Percentiles rank a stretch among this genome's conserved stretches.
Evolutionary conservation across 2,113 vertebrate species (phyloP).

Genomic region (Gopherus evgoodei): DNA sequence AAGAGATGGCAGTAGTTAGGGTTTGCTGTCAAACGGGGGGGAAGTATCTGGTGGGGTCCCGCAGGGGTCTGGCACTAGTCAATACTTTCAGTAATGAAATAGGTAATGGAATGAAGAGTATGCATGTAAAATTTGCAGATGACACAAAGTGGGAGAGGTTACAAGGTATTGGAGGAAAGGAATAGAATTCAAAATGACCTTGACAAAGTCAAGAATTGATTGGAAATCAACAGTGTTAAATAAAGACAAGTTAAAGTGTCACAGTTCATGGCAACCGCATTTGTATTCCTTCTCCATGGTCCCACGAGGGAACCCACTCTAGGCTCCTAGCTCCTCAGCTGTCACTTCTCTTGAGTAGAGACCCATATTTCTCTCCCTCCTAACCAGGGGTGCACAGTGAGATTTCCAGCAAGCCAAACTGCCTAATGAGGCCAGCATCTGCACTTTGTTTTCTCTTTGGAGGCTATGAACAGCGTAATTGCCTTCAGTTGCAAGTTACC

Average conservation of each 20-base stretch:
- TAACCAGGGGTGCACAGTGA: no score
- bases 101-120: background rate
- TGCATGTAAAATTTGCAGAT: background rate
- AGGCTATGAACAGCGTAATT: background rate
- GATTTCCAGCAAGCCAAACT: no score
- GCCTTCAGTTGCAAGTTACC: background rate
- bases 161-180: background rate
- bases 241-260: no score
- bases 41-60: background rate
- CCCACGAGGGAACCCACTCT: no score
- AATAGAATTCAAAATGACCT: background rate
- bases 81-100: background rate
- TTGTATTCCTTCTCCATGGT: no score
- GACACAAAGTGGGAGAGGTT: background rate
- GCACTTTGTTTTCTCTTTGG: background rate
- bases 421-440: background rate
- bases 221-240: no score
- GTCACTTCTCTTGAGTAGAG: no score
- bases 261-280: no score
- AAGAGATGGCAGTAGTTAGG: background rate
- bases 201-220: no score
- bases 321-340: no score
- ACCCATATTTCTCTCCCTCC: no score
- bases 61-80: background rate
- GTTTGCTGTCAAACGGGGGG: background rate